phyloP scores from a whole-genome alignment of 2,113 vertebrate species.

The Lophochroa leadbeateri region DNA sequence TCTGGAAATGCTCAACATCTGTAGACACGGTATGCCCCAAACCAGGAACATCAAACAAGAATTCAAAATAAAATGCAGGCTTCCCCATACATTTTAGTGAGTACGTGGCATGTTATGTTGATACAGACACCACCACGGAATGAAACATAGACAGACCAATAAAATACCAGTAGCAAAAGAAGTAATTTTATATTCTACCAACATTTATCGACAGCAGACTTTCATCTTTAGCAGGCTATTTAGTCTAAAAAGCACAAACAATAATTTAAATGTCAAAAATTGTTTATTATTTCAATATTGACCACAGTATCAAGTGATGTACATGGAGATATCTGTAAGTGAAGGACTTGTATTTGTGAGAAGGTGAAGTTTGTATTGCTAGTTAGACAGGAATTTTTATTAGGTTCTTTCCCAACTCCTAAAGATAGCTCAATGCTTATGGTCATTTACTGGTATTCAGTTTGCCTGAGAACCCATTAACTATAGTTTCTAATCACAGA shows the following conservation, averaged over 20 bases:
- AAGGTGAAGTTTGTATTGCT: neutral
- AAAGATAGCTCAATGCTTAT: neutral
- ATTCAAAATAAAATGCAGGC: neutral
- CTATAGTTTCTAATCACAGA: neutral
- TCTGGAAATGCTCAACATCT: neutral
- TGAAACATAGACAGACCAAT: neutral
- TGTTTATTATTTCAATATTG: neutral
- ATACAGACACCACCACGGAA: neutral
- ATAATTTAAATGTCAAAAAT: neutral
- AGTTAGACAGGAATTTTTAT: neutral
- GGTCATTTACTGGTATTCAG: neutral
- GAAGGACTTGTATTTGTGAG: neutral
- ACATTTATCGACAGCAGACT: neutral
- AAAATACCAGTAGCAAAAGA: neutral
- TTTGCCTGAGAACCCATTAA: neutral
- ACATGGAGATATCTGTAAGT: neutral
- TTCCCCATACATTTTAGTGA: neutral
- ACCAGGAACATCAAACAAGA: neutral
- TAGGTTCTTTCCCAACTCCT: neutral
- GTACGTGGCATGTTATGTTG: neutral
- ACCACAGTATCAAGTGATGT: neutral
- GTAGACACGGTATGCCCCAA: neutral
- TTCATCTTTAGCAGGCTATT: neutral
- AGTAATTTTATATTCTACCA: neutral
- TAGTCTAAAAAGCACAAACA: neutral